phyloP scores from a whole-genome alignment of 1,140 invertebrate genomes.

The Archivesica marissinica region DNA sequence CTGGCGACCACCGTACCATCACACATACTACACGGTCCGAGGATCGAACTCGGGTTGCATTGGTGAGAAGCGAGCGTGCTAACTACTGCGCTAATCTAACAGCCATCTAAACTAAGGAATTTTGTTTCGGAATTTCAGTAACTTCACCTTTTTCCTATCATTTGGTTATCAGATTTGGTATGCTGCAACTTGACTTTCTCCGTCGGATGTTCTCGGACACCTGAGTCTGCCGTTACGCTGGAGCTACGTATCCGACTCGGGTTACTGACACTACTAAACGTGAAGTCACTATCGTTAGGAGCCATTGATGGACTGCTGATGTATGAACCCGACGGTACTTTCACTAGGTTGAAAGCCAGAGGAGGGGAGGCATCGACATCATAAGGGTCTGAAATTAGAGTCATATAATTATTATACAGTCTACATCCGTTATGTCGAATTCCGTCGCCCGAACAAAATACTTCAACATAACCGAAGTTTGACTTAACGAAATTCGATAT shows the following conservation, averaged over 20 bases:
- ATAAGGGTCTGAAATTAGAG: conserved; percentile 73
- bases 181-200: conserved; percentile 74
- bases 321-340: conserved; percentile 64
- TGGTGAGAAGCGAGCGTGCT: too few species aligned
- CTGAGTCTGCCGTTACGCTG: conserved; percentile 71
- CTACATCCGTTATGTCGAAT: too few species aligned
- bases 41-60: too few species aligned
- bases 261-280: conserved; percentile 77
- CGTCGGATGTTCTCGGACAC: conserved; percentile 64
- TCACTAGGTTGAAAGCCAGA: conserved; percentile 52
- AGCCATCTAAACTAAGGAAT: too few species aligned
- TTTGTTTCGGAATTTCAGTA: too few species aligned
- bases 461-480: too few species aligned
- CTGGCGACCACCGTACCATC: too few species aligned
- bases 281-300: conserved; percentile 72
- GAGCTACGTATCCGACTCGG: conserved; percentile 76
- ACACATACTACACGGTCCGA: too few species aligned
- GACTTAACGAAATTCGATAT: too few species aligned
- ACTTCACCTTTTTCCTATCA: conserved; percentile 57
- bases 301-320: conserved; percentile 74
- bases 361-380: conserved; percentile 72
- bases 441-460: too few species aligned
- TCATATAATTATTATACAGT: too few species aligned
- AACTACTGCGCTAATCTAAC: too few species aligned
- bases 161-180: conserved; percentile 75